A percentile compares a stretch with the other conserved stretches of the same genome.
These are phyloP conservation scores for Cheiracanthium punctorium DNA, from an alignment of 2,888 invertebrate species.

Conservation along the genomic window DNA sequence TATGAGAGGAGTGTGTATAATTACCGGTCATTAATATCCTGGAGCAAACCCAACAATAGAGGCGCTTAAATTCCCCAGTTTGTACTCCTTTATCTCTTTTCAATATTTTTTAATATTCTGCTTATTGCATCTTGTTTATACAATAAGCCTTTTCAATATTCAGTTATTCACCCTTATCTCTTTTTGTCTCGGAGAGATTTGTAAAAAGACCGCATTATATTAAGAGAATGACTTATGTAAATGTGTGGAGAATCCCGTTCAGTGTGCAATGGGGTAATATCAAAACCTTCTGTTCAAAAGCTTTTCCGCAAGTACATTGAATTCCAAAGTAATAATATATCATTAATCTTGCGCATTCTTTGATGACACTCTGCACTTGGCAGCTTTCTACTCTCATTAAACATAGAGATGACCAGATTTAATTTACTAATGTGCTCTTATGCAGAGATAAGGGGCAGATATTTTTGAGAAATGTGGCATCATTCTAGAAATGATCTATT, in stretches of 20 bases:
- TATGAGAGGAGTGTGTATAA: too few species aligned
- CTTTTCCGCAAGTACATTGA: neutral
- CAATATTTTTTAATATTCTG: neutral
- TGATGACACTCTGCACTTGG: neutral
- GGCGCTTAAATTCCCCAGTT: neutral
- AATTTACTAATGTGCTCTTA: neutral
- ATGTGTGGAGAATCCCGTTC: neutral
- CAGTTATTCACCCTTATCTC: constrained; percentile 3
- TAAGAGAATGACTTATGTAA: constrained; percentile 15
- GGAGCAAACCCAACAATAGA: too few species aligned
- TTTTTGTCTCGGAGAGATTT: neutral
- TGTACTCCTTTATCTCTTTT: neutral
- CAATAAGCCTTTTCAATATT: neutral
- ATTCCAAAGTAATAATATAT: neutral
- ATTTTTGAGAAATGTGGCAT: too few species aligned
- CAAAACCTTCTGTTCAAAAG: constrained; percentile 6
- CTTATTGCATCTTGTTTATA: neutral
- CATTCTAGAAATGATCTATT: too few species aligned
- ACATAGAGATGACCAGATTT: neutral
- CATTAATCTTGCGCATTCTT: constrained; percentile 1
- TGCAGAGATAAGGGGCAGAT: too few species aligned
- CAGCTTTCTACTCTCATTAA: neutral
- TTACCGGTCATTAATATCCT: too few species aligned
- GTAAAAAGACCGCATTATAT: neutral
- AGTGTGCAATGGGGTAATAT: neutral